Conservation (phyloP, 2,888 invertebrate genomes). For the Epirrhoe alternata region DNA sequence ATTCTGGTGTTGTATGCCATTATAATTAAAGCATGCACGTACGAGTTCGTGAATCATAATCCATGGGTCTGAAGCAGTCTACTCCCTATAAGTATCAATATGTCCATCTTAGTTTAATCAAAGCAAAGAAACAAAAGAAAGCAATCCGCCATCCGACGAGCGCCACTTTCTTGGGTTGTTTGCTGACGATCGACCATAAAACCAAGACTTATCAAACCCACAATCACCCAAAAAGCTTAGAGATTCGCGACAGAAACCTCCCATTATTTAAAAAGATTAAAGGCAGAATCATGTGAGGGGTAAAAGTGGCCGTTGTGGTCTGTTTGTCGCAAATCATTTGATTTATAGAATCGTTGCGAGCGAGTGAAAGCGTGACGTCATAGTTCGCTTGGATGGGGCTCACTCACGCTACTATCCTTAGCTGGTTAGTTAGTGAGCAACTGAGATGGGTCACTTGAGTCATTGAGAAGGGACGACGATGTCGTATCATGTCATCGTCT, state of each 20-base stretch:
- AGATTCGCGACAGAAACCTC: conserved; percentile 21
- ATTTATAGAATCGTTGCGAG: conserved; percentile 40
- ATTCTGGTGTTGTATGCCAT: too few relatives aligned
- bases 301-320: conserved; percentile 43
- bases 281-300: conserved; percentile 32
- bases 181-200: neutral
- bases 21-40: too few relatives aligned
- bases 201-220: conserved; percentile 13
- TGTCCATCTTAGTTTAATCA: neutral
- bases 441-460: neutral
- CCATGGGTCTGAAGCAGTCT: too few relatives aligned
- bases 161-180: neutral
- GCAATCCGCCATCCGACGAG: neutral
- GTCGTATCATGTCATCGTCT: too few relatives aligned
- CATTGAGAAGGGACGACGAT: neutral
- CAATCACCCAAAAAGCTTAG: conserved; percentile 24
- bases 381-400: conserved; percentile 24
- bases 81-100: too few relatives aligned
- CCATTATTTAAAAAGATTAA: conserved; percentile 35
- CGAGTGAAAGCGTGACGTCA: conserved; percentile 48
- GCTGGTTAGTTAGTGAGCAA: conserved; percentile 4
- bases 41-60: too few relatives aligned
- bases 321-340: conserved; percentile 43
- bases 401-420: conserved; percentile 23
- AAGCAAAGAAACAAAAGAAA: neutral